Evolutionary conservation across 2,113 vertebrate species (phyloP), one percentile per base, ranked within the genome.

Genomic region (Pavo muticus): DNA sequence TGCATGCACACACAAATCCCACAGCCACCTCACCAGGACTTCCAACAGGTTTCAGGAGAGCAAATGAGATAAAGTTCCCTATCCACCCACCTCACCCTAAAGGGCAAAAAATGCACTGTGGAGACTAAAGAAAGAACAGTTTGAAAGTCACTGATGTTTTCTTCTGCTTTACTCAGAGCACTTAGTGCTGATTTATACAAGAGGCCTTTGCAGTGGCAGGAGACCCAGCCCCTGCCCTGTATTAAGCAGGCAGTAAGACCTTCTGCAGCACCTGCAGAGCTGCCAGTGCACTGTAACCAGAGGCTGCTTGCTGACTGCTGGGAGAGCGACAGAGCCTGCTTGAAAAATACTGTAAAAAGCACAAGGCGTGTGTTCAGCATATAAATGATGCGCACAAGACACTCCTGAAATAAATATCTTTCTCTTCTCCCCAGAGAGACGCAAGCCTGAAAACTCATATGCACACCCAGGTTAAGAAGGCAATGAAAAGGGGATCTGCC

Each of bases 311-410:
- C 76, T 79, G 79, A 57, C 72, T 88, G 91, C 91, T 1, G 10
- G 73, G 84, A 88, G 56, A 93, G 84, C 3, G 4, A 68, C 91
- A 82, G 40, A 54, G 94, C 59, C 91, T 82, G 86, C 92, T 87
- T 96, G 95, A 96, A 95, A 96, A 96, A 96, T 82, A 94, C 78
- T 24, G 56, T 84, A 52, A 76, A 94, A 89, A 90, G 94, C 79
- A 73, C 73, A 57, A 2, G 72, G 88, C 1, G 9, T 96, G 90
- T 95, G 94, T 91, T 90, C 88, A 94, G 88, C 84, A 95, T 95
- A 82, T 81, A 72, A 96, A 91, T 93, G 89, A 94, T 84, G 88
- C 63, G 39, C n/a, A 37, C 27, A 80, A 92, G 92, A 90, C 84
- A 77, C 91, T 87, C 79, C 72, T 74, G 60, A 94, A 94, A 87